Conservation (phyloP, 2,797 vertebrate genomes). For the Chelmon rostratus region DNA sequence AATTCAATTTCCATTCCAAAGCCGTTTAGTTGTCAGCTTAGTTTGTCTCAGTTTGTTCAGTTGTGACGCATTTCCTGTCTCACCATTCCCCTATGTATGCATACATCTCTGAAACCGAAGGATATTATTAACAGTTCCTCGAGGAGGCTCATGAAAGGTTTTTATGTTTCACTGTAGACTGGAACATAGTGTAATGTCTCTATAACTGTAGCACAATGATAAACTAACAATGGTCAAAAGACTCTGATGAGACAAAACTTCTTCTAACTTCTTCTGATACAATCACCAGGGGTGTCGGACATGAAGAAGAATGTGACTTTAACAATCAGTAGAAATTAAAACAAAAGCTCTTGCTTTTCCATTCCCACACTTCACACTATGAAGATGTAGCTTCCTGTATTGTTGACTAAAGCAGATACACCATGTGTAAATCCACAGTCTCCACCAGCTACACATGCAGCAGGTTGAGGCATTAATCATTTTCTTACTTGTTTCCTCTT, state of each 20-base stretch:
- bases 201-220: no score
- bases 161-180: neutral
- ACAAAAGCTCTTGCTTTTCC: neutral
- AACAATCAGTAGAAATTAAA: neutral
- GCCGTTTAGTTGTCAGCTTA: slow-evolving; percentile 38
- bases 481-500: neutral
- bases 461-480: no score
- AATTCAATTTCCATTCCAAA: slow-evolving; percentile 38
- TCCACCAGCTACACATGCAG: neutral
- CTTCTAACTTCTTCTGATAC: neutral
- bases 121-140: neutral
- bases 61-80: slow-evolving; percentile 20
- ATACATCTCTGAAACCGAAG: slow-evolving; percentile 3
- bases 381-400: neutral
- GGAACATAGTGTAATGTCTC: neutral
- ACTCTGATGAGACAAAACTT: neutral
- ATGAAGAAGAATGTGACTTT: neutral
- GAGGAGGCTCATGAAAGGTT: neutral
- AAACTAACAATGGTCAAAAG: neutral
- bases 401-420: no score
- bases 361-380: neutral
- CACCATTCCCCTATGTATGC: neutral
- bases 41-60: slow-evolving; percentile 18
- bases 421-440: no score
- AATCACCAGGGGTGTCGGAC: neutral